These are phyloP conservation scores for Phytoseiulus persimilis DNA, from an alignment of 2,888 invertebrate species.

Conservation along the genomic window DNA sequence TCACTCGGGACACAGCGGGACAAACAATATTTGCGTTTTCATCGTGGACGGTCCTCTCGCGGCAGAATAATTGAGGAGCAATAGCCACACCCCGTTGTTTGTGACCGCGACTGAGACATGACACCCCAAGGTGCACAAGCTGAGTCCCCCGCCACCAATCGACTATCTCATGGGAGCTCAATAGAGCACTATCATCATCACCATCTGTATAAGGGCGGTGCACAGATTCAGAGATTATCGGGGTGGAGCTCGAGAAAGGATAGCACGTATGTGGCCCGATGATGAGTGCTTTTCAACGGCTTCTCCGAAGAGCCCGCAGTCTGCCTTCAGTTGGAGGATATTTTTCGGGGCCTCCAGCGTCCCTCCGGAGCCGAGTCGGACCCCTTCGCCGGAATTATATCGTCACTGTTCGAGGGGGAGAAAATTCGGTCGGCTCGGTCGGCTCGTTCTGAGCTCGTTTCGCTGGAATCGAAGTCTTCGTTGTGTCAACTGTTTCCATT, in stretches of 20 bases:
- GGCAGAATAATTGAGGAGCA: neutral
- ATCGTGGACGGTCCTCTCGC: neutral
- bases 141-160: neutral
- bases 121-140: neutral
- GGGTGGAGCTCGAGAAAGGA: neutral
- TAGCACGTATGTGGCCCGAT: neutral
- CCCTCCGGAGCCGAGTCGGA: neutral
- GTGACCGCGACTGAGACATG: neutral
- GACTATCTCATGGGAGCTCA: neutral
- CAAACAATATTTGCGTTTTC: neutral
- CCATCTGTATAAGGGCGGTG: slow-evolving; percentile 5
- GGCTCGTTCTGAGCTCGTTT: too few relatives aligned
- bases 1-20: too few relatives aligned
- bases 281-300: neutral
- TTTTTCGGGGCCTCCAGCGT: neutral
- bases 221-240: slow-evolving; percentile 5
- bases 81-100: neutral
- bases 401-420: too few relatives aligned
- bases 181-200: neutral
- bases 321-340: neutral
- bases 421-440: too few relatives aligned
- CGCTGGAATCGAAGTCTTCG: too few relatives aligned
- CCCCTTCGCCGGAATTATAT: too few relatives aligned
- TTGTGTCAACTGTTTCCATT: too few relatives aligned
- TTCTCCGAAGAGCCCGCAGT: neutral